A percentile compares a stretch with the other conserved stretches of the same genome.
Evolutionary conservation across 2,888 invertebrate genomes (phyloP).

Genomic region (Pyralis farinalis): DNA sequence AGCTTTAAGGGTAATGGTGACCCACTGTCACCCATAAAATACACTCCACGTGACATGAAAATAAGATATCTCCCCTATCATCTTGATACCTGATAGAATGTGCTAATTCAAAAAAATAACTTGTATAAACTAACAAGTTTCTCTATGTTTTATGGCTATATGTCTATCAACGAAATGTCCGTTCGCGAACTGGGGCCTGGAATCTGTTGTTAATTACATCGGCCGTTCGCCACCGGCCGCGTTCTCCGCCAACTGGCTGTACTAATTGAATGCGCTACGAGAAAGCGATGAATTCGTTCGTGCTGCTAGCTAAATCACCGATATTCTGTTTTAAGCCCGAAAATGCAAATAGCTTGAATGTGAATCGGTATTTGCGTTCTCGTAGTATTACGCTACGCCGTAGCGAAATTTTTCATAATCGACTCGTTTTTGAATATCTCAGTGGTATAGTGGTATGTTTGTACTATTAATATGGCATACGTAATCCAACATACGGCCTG

Average conservation of each 20-base stretch:
- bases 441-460: too few species aligned
- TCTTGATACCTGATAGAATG: not conserved
- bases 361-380: too few species aligned
- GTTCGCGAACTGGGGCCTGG: constrained; percentile 29
- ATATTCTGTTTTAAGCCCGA: constrained; percentile 23
- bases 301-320: constrained; percentile 39
- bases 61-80: too few species aligned
- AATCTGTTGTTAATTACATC: constrained; percentile 52
- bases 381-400: too few species aligned
- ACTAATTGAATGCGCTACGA: constrained; percentile 47
- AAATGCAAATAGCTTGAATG: constrained; percentile 24
- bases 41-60: too few species aligned
- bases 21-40: too few species aligned
- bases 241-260: constrained; percentile 10
- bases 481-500: too few species aligned
- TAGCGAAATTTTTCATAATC: too few species aligned
- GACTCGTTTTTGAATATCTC: too few species aligned
- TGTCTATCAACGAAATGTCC: constrained; percentile 22
- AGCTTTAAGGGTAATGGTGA: too few species aligned
- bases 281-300: constrained; percentile 35
- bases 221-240: constrained; percentile 24
- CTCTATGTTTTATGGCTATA: constrained; percentile 10
- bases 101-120: constrained; percentile 13
- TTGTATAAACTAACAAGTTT: constrained; percentile 12
- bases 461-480: too few species aligned